These are phyloP conservation scores for Motacilla tschutschensis DNA, from an alignment of 2,113 vertebrate genomes.

Conservation along the genomic window DNA sequence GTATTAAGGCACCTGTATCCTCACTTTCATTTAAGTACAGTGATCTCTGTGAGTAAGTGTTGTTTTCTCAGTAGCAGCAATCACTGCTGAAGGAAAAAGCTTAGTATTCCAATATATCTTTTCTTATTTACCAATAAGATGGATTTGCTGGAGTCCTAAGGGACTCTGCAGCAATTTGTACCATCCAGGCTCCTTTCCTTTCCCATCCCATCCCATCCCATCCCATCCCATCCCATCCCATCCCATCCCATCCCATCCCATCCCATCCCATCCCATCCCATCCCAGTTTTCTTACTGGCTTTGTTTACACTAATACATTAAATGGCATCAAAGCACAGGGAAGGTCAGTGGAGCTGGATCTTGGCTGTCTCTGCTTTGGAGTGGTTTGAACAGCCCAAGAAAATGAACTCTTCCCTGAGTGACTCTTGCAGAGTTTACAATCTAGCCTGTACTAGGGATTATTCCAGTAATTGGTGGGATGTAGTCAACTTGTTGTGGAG, in stretches of 20 bases:
- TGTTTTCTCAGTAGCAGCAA: neutral
- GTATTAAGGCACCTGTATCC: constrained; percentile 69
- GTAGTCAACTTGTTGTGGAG: neutral
- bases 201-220: too few species aligned
- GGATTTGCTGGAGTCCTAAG: neutral
- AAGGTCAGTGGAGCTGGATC: neutral
- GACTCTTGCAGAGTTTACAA: neutral
- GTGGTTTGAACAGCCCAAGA: neutral
- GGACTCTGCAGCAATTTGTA: neutral
- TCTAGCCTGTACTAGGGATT: neutral
- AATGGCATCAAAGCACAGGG: neutral
- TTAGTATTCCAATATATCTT: neutral
- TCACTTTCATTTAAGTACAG: constrained; percentile 18
- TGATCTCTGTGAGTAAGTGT: neutral
- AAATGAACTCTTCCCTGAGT: neutral
- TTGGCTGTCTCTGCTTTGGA: neutral
- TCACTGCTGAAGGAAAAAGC: neutral
- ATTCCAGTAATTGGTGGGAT: neutral
- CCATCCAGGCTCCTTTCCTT: neutral
- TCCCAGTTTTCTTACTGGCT: neutral
- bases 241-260: too few species aligned
- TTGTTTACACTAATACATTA: neutral
- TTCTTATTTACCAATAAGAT: neutral
- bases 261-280: neutral
- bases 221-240: too few species aligned